Percentiles rank a stretch among this genome's conserved stretches.
phyloP scores from a whole-genome alignment of 2,113 vertebrate genomes.

The Telmatochromis bifrenatus region DNA sequence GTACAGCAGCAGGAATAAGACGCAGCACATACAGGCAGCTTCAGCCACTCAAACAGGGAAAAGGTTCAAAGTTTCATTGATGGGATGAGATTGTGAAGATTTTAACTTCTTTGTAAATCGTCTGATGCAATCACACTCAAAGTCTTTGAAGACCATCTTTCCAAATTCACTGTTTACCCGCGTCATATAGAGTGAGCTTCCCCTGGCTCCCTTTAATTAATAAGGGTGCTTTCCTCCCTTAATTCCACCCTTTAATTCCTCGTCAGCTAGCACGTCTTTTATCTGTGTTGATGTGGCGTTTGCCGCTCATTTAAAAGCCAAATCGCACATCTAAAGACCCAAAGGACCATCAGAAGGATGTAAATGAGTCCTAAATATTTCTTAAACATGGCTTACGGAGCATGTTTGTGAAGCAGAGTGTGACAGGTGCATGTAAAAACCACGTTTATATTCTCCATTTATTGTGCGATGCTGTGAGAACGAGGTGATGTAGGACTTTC shows the following conservation, averaged over 20 bases:
- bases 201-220: too few species aligned
- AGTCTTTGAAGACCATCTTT: neutral
- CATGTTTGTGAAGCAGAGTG: neutral
- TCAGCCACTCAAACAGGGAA: neutral
- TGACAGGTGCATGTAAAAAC: neutral
- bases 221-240: too few species aligned
- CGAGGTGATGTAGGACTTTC: neutral
- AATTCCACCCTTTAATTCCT: neutral
- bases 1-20: neutral
- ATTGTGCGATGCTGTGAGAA: accelerated
- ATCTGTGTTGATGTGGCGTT: neutral
- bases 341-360: neutral
- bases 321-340: neutral
- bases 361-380: neutral
- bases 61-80: neutral
- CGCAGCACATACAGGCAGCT: neutral
- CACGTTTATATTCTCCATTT: neutral
- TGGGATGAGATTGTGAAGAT: neutral
- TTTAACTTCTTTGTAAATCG: neutral
- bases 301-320: neutral
- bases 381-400: accelerated
- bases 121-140: neutral
- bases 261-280: neutral
- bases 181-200: accelerated
- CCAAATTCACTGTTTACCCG: neutral